These are phyloP conservation scores for Sebastes fasciatus DNA, from an alignment of 2,113 vertebrate species.

Conservation along the genomic window DNA sequence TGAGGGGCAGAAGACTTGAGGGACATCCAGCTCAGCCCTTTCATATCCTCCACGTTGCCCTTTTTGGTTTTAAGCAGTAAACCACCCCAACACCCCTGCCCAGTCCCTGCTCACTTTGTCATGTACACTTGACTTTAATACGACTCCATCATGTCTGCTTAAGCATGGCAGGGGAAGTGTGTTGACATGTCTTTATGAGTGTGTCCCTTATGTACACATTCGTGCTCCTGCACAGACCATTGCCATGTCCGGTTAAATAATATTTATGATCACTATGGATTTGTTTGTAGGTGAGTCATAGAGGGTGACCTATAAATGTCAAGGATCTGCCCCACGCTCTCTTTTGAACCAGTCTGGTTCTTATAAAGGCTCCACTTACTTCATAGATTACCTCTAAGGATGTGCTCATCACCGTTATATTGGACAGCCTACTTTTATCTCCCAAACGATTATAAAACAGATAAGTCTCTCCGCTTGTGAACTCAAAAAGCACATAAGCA, in stretches of 20 bases:
- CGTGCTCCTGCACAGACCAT: conserved; percentile 20
- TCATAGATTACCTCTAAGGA: conserved; percentile 10
- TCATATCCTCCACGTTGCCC: conserved; percentile 31
- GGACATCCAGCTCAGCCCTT: conserved; percentile 61
- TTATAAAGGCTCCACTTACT: conserved; percentile 31
- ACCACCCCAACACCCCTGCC: neutral
- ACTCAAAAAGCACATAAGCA: neutral
- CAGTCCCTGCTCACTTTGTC: conserved; percentile 4
- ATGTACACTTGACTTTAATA: conserved; percentile 46
- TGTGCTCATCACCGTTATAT: conserved; percentile 30
- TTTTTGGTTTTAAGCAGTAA: conserved; percentile 51
- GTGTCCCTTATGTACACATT: conserved; percentile 12
- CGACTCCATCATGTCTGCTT: conserved; percentile 31
- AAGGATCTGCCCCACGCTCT: conserved; percentile 46
- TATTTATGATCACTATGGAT: conserved; percentile 40
- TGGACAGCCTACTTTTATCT: conserved; percentile 23
- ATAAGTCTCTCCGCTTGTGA: neutral
- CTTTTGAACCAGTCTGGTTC: conserved; percentile 33
- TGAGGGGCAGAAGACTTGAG: conserved; percentile 67
- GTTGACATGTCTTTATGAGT: conserved; percentile 23
- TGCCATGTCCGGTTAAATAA: conserved; percentile 41
- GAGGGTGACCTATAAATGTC: conserved; percentile 71
- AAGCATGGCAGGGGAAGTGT: conserved; percentile 25
- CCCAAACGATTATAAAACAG: conserved; percentile 39
- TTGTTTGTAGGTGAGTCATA: conserved; percentile 45